Conservation (phyloP, 2,113 vertebrate species). For the Cheilinus undulatus region DNA sequence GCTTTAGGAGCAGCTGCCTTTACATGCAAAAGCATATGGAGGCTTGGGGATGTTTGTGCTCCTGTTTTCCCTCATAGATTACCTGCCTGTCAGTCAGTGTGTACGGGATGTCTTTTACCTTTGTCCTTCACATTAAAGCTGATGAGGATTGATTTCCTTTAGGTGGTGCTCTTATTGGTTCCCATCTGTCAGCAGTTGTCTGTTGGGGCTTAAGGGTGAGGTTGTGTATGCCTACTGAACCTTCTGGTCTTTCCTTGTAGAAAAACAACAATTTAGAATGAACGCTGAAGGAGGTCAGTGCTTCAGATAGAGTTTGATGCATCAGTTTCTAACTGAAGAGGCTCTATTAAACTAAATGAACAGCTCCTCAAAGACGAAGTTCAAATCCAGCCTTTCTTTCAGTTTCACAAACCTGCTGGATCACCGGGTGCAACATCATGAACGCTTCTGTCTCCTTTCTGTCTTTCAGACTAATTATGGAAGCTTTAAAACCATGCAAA, state of each 20-base stretch:
- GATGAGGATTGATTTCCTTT: slow-evolving; percentile 1
- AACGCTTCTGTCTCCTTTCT: too few species aligned
- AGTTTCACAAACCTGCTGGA: neutral
- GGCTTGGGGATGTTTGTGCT: neutral
- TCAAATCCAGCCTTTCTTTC: too few species aligned
- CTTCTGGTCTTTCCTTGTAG: too few species aligned
- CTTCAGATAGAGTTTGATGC: too few species aligned
- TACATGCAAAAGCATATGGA: neutral
- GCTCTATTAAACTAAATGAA: too few species aligned
- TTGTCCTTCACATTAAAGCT: neutral
- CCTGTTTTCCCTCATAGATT: neutral
- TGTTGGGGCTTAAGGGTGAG: neutral
- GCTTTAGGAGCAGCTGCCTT: neutral
- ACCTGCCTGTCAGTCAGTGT: neutral
- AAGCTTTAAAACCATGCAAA: too few species aligned
- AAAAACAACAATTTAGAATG: too few species aligned
- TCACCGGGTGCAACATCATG: too few species aligned
- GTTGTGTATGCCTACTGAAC: neutral
- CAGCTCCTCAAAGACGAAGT: too few species aligned
- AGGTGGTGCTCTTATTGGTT: neutral
- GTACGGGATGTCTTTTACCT: neutral
- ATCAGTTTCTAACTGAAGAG: too few species aligned
- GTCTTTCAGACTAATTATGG: too few species aligned
- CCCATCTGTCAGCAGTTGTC: neutral
- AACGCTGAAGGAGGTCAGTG: too few species aligned